Conservation (phyloP, 1,140 invertebrate species). For the Drosophila pachea region DNA sequence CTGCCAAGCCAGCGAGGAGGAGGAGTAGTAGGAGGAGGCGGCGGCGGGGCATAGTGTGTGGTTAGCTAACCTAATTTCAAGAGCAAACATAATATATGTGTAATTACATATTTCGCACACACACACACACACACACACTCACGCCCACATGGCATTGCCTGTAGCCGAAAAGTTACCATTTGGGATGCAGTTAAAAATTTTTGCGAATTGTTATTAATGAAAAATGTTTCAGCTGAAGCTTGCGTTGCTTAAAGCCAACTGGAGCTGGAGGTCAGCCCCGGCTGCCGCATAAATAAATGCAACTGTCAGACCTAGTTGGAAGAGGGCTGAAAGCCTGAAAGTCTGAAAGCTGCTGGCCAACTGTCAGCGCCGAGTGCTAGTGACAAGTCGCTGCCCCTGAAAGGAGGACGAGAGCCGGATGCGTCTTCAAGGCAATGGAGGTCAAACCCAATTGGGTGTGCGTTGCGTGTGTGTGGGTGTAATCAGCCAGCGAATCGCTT, state of each 20-base stretch:
- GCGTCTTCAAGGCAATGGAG: constrained; percentile 45
- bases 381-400: constrained; percentile 50
- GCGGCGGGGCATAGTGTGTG: not conserved
- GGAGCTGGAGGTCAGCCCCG: constrained; percentile 21
- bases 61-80: constrained; percentile 37
- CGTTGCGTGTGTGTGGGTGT: constrained; percentile 1
- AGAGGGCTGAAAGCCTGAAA: constrained; percentile 29
- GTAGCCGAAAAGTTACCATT: constrained; percentile 19
- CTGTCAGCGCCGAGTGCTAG: constrained; percentile 64
- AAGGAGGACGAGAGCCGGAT: constrained; percentile 22
- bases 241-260: constrained; percentile 19
- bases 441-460: constrained; percentile 40
- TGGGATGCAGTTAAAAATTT: constrained; percentile 19
- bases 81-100: constrained; percentile 45
- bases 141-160: not conserved
- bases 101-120: constrained; percentile 64
- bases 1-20: not conserved
- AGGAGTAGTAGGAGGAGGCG: not conserved
- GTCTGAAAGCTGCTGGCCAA: constrained; percentile 58
- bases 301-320: constrained; percentile 53
- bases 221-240: constrained; percentile 39
- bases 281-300: constrained; percentile 61
- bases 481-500: no score
- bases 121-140: constrained; percentile 1
- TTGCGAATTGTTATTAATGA: constrained; percentile 42